Percentiles rank a stretch among this genome's conserved stretches.
Conservation (phyloP, 2,113 vertebrate species). For the Asarcornis scutulata region DNA sequence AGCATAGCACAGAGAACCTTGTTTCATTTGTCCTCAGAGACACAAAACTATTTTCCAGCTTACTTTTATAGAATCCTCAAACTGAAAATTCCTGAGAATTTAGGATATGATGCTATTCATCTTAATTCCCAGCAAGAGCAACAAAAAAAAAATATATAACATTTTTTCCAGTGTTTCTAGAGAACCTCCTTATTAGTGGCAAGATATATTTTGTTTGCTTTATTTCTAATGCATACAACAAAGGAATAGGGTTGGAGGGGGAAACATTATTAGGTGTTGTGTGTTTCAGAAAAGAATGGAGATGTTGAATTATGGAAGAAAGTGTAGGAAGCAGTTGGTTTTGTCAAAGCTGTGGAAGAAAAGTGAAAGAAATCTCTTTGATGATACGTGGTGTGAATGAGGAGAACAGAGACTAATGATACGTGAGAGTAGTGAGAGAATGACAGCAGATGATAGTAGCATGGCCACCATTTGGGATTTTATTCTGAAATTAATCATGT, state of each 20-base stretch:
- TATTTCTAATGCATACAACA: background rate
- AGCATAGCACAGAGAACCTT: background rate
- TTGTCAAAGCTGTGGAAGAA: background rate
- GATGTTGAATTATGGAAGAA: background rate
- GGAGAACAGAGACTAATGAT: background rate
- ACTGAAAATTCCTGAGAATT: background rate
- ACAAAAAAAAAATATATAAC: background rate
- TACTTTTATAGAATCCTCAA: background rate
- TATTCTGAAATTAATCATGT: background rate
- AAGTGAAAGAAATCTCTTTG: background rate
- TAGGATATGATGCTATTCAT: fast-evolving
- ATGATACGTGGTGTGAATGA: background rate
- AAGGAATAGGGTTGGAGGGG: background rate
- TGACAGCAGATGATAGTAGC: background rate
- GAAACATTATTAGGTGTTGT: background rate
- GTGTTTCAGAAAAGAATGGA: background rate
- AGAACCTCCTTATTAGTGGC: background rate
- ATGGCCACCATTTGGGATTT: background rate
- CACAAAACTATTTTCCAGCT: background rate
- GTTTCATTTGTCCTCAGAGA: background rate
- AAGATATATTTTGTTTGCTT: background rate
- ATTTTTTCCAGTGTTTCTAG: background rate
- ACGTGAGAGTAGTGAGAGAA: background rate
- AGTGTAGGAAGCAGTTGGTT: background rate
- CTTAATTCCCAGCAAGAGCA: background rate